Evolutionary conservation across 1,140 invertebrate species (phyloP), one percentile per base, ranked within the genome.

Genomic region (Magallana angulata): DNA sequence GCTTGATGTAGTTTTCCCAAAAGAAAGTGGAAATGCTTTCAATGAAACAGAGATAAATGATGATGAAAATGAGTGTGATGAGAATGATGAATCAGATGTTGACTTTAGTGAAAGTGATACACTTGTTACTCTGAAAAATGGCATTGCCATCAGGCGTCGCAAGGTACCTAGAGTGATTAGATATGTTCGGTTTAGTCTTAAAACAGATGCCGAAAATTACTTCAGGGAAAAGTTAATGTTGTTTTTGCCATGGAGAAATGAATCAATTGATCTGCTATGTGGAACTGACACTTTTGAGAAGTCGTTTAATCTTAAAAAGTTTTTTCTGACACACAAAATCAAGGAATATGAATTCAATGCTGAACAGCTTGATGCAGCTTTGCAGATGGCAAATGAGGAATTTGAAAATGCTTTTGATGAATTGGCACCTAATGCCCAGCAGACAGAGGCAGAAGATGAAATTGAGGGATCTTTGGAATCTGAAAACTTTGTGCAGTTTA

Each of bases 91-190:
- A 16, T 9, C n/a, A 11, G 36, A 18, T 68, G 8, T 2, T 48
- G 82, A 83, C 9, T 56, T 83, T 83, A 36, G 62, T 5, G 83
- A 84, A n/a, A 16, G 24, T 11, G 14, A 12, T 14, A 62, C 9
- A 48, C 11, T 82, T 7, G 62, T 87, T 14, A 57, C 36, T n/a
- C 84, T 87, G 48, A 87, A 87, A 80, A 87, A 84, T 87, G 86
- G 86, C 7, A 76, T 87, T 30, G 76, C 48, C 58, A 87, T 87
- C 12, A 68, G 58, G 16, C 83, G 57, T 62, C 71, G 87, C 57
- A 58, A 60, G 48, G 62, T 36, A 36, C 36, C 36, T 36, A 36
- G 36, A 36, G 36, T 36, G 36, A 36, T 36, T 36, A 36, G 36
- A 36, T 36, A 36, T 36, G 36, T 36, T 36, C 36, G 36, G 36